A percentile compares a stretch with the other conserved stretches of the same genome.
phyloP scores from a whole-genome alignment of 2,888 invertebrate species.

The Eupithecia subfuscata region DNA sequence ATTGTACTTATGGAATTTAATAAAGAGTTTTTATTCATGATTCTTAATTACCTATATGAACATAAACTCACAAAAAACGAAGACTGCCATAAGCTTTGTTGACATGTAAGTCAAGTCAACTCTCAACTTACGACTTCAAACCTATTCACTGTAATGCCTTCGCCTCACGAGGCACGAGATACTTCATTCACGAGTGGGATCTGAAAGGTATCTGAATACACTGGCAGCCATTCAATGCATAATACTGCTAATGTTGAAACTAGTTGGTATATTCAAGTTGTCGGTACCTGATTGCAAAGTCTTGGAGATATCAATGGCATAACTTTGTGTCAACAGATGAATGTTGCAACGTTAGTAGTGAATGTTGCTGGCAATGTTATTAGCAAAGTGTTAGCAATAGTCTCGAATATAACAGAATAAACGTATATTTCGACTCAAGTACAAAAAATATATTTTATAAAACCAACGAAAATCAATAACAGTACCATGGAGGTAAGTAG shows the following conservation, averaged over 20 bases:
- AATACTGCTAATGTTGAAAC: not conserved
- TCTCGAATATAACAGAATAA: not conserved
- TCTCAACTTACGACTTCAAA: not conserved
- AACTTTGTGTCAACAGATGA: not conserved
- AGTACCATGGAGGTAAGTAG: not conserved
- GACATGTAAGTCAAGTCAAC: not conserved
- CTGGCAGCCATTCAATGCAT: slow-evolving; percentile 24
- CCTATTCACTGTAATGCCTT: not conserved
- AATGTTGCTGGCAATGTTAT: not conserved
- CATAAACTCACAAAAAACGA: not conserved
- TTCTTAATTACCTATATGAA: too few species aligned
- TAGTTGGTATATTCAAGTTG: not conserved
- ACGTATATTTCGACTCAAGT: not conserved
- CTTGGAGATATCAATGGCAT: not conserved
- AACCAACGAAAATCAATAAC: not conserved
- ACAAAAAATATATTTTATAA: not conserved
- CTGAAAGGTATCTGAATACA: slow-evolving; percentile 31
- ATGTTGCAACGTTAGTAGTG: not conserved
- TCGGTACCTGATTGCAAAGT: not conserved
- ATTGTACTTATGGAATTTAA: too few species aligned
- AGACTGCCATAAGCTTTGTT: not conserved
- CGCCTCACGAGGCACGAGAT: slow-evolving; percentile 3
- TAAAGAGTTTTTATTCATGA: too few species aligned
- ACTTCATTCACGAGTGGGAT: slow-evolving; percentile 19
- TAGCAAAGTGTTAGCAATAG: not conserved